Percentiles rank a stretch among this genome's conserved stretches.
These are phyloP conservation scores for Vimba vimba DNA, from an alignment of 2,113 vertebrate species.

Conservation along the genomic window DNA sequence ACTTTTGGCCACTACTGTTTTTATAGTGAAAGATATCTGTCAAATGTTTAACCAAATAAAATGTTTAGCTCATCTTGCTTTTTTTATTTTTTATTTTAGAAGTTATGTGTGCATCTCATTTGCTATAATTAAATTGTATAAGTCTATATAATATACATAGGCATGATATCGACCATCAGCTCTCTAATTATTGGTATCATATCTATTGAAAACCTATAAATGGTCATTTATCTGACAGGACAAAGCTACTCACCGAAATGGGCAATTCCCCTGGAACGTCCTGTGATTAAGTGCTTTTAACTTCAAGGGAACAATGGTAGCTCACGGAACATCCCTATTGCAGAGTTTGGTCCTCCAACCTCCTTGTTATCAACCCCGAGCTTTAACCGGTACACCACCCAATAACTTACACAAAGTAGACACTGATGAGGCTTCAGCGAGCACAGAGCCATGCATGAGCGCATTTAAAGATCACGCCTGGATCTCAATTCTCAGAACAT, in stretches of 20 bases:
- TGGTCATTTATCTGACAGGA: neutral
- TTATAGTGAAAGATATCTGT: neutral
- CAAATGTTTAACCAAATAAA: neutral
- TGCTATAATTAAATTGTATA: neutral
- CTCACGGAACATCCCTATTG: neutral
- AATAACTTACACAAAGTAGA: neutral
- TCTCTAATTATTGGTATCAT: neutral
- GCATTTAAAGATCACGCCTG: neutral
- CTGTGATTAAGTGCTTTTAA: neutral
- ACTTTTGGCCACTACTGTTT: neutral
- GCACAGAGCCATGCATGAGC: neutral
- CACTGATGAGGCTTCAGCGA: neutral
- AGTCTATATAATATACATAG: neutral
- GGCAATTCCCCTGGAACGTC: neutral
- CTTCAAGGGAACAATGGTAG: conserved; percentile 6
- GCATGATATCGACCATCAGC: neutral
- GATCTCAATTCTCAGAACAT: neutral
- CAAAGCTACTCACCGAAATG: neutral
- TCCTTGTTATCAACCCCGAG: neutral
- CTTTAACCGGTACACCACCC: neutral
- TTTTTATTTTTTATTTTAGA: neutral
- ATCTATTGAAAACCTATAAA: neutral
- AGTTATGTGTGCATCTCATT: neutral
- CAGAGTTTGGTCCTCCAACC: neutral
- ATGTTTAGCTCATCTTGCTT: no score